Evolutionary conservation across 2,797 vertebrate genomes (phyloP).

Genomic region (Novumbra hubbsi): DNA sequence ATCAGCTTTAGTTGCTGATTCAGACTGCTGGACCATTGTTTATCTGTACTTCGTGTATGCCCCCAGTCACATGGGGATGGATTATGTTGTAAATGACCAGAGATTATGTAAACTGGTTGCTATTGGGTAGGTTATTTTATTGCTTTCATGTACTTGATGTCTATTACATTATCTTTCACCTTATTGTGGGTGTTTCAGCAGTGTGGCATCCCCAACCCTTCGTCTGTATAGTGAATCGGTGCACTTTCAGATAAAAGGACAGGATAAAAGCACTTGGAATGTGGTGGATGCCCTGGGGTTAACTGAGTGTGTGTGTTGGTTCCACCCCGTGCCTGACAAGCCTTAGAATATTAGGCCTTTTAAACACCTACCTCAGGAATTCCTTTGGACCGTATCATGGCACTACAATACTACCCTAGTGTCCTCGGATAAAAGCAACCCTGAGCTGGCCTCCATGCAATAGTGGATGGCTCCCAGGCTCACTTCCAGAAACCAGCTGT

Average conservation of each 20-base stretch:
- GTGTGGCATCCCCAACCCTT: background rate
- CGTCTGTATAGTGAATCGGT: background rate
- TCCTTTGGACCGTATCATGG: conserved; percentile 25
- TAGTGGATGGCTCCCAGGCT: background rate
- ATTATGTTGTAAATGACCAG: background rate
- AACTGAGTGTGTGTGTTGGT: conserved; percentile 6
- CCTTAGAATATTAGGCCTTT: background rate
- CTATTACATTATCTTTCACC: background rate
- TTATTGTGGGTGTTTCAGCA: background rate
- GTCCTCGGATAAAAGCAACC: background rate
- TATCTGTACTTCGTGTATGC: too few relatives aligned
- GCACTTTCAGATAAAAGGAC: conserved; percentile 2
- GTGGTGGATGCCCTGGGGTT: background rate
- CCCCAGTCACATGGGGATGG: too few relatives aligned
- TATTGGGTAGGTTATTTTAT: background rate
- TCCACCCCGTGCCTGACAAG: conserved; percentile 12
- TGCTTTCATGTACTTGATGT: background rate
- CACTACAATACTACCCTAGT: background rate
- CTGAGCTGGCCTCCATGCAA: background rate
- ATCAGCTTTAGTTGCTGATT: too few relatives aligned
- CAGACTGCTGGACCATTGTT: too few relatives aligned
- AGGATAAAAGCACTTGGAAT: conserved; percentile 14
- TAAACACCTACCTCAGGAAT: conserved; percentile 2
- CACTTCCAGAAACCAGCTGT: background rate
- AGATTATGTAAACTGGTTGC: background rate